Conservation (phyloP, 35 echinoderm and acorn worm species). For the Heliocidaris tuberculata region DNA sequence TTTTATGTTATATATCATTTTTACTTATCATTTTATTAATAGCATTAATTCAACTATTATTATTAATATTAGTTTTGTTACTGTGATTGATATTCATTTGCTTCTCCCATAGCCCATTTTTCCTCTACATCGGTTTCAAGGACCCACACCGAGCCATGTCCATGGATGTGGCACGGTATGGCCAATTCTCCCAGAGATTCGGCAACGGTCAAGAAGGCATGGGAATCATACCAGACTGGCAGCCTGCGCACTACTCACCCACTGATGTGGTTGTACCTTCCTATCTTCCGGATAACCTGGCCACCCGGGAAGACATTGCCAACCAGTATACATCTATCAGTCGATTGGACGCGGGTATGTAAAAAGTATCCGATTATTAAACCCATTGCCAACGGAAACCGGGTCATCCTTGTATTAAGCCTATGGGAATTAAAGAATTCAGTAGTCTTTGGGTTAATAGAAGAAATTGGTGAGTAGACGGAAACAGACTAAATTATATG, state of each 20-base stretch:
- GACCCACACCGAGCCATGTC: constrained; percentile 23
- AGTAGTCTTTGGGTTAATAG: no score
- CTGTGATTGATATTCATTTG: not conserved
- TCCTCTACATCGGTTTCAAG: constrained; percentile 62
- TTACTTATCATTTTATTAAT: no score
- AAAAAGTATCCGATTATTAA: not conserved
- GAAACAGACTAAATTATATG: no score
- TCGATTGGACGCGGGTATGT: constrained; percentile 77
- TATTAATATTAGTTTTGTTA: no score
- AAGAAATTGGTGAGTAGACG: no score
- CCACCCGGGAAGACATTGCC: constrained; percentile 51
- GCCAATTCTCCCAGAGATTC: constrained; percentile 49
- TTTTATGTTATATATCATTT: no score
- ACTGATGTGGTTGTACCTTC: constrained; percentile 42
- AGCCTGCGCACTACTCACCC: constrained; percentile 39
- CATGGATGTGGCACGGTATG: constrained; percentile 21
- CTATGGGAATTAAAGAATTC: no score
- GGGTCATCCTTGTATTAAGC: no score
- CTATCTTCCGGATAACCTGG: constrained; percentile 55
- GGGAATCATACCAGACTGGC: constrained; percentile 59
- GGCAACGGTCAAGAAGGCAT: constrained; percentile 52
- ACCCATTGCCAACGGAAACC: no score
- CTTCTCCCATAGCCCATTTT: constrained; percentile 33
- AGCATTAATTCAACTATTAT: no score
- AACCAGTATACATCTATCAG: constrained; percentile 79